phyloP scores from a whole-genome alignment of 2,888 invertebrate genomes.

The Tortricodes alternella region DNA sequence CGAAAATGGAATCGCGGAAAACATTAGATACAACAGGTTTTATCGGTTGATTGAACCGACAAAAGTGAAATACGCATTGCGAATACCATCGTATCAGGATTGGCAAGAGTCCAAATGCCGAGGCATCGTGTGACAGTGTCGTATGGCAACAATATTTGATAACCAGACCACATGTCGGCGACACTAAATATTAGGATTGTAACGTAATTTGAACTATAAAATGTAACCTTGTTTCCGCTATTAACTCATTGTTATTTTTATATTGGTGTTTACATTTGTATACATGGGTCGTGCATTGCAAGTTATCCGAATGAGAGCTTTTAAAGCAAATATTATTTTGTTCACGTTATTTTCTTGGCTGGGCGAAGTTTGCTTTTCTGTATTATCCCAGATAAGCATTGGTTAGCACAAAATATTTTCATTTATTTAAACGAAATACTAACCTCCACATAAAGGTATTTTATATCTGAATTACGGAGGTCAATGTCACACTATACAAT shows the following conservation, averaged over 20 bases:
- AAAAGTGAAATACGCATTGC: neutral
- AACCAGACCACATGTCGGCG: conserved; percentile 1
- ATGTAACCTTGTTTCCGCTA: neutral
- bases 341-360: too few relatives aligned
- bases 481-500: too few relatives aligned
- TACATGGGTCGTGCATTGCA: too few relatives aligned
- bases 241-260: neutral
- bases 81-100: conserved; percentile 4
- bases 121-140: neutral
- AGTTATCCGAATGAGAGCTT: too few relatives aligned
- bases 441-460: too few relatives aligned
- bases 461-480: too few relatives aligned
- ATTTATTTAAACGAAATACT: too few relatives aligned
- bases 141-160: neutral
- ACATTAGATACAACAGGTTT: neutral
- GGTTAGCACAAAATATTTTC: too few relatives aligned
- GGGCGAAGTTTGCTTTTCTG: too few relatives aligned
- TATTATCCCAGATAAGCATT: too few relatives aligned
- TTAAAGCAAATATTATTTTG: too few relatives aligned
- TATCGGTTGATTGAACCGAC: conserved; percentile 1
- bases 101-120: neutral
- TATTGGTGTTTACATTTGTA: neutral
- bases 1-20: conserved; percentile 3
- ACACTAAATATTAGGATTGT: neutral
- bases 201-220: neutral